A percentile compares a stretch with the other conserved stretches of the same genome.
phyloP scores from a whole-genome alignment of 2,797 vertebrate species.

The Lophius americanus region DNA sequence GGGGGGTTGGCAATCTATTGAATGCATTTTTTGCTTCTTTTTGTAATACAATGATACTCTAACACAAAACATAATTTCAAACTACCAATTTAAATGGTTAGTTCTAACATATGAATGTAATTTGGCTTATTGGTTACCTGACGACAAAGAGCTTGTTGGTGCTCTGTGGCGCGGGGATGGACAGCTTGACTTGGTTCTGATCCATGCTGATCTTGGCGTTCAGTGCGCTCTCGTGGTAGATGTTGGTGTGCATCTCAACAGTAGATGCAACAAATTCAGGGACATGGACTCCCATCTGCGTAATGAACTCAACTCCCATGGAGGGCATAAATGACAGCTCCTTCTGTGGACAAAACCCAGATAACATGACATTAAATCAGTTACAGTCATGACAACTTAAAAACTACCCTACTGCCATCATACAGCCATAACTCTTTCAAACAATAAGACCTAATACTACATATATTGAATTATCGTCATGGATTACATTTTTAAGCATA shows the following conservation, averaged over 20 bases:
- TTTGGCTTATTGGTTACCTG: conserved; percentile 78
- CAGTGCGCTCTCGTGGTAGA: conserved; percentile 90
- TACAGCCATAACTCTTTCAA: no score
- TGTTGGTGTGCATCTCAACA: conserved; percentile 87
- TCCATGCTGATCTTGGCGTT: conserved; percentile 83
- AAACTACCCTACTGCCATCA: not conserved
- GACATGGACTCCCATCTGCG: conserved; percentile 85
- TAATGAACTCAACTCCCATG: conserved; percentile 88
- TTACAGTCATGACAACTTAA: not conserved
- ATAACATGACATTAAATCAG: not conserved
- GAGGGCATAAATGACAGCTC: conserved; percentile 85
- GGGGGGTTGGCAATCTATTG: no score
- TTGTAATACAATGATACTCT: no score
- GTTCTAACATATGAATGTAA: not conserved
- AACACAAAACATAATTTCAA: not conserved
- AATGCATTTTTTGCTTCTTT: no score
- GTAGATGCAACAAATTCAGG: conserved; percentile 86
- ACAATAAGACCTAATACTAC: not conserved
- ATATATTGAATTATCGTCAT: not conserved
- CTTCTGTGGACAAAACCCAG: conserved; percentile 58
- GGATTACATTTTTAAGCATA: not conserved
- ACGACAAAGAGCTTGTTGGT: conserved; percentile 85
- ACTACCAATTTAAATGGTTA: not conserved
- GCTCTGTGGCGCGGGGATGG: conserved; percentile 83
- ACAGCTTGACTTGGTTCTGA: conserved; percentile 84